Base-by-base conservation (phyloP, 2,113 vertebrate species). In the Pedionomus torquatus region DNA sequence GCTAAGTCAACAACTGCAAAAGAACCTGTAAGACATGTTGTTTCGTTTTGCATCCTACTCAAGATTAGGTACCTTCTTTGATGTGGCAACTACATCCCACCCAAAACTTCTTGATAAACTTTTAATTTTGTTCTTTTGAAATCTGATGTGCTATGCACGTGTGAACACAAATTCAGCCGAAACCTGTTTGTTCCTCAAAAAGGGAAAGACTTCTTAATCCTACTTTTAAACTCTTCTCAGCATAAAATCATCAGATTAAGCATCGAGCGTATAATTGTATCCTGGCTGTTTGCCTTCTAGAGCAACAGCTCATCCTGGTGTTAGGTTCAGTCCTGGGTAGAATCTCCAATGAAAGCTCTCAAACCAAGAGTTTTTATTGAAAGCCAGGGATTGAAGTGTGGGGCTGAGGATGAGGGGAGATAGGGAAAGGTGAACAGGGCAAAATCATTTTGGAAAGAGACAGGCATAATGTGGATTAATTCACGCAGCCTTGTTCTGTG, bases 71-170 rank as follows among this genome's bases (percentile, higher is more conserved):
- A 39, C 7, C 8, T 63, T 39, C 35, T 8, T 39, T 28, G 37
- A 39, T 18, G 11, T 63, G 17, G 39, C 25, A 63, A 39, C 60
- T 17, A 12, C 5, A 25, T 63, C 25, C 60, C 60, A 39, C 8
- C 35, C 5, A 8, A 39, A 26, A 37, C 35, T 26, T 63, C 35
- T 35, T 39, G 35, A 28, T 39, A 63, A 63, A 63, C 35, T 18
- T 39, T 28, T 39, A 28, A 28, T 25, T 39, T 63, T 28, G 11
- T 39, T 63, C 35, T 63, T 60, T 63, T 17, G 17, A 39, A 11
- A 11, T 39, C 25, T 25, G 2, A 2, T 17, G 24, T 24, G 20
- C 24, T 58, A 4, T 33, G 5, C 8, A 2, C 6, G 4, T 17
- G 21, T 28, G 37, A 88, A 46, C 70, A 63, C 9, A 63, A 30